phyloP scores from a whole-genome alignment of 2,113 vertebrate species.

The Cephalopholis sonnerati region DNA sequence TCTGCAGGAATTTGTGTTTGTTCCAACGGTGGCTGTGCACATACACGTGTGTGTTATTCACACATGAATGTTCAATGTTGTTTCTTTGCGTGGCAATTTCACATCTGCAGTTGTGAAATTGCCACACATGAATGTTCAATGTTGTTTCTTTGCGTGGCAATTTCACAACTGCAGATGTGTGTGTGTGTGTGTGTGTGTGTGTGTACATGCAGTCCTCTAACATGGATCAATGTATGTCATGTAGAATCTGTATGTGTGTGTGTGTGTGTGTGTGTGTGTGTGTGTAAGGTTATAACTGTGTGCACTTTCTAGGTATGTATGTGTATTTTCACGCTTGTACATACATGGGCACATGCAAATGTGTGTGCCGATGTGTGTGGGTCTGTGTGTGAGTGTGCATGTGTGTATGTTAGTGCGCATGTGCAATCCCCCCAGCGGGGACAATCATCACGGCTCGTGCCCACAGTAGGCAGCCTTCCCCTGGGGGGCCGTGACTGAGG shows the following conservation, averaged over 20 bases:
- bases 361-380: constrained; percentile 21
- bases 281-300: constrained; percentile 1
- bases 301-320: constrained; percentile 12
- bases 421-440: constrained; percentile 74
- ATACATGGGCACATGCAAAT: constrained; percentile 42
- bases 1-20: constrained; percentile 18
- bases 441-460: constrained; percentile 85
- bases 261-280: constrained; percentile 7
- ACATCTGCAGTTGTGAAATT: too few species aligned
- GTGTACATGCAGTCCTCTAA: neutral
- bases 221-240: neutral
- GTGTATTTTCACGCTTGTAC: constrained; percentile 29
- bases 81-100: neutral
- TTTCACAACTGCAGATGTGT: constrained; percentile 3
- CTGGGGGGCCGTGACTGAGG: constrained; percentile 82
- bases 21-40: neutral
- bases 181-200: neutral
- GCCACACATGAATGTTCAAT: neutral
- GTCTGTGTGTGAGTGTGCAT: constrained; percentile 48
- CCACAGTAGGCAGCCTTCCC: constrained; percentile 82
- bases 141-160: neutral
- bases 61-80: neutral
- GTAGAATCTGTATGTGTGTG: neutral
- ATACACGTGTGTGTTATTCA: neutral
- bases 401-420: constrained; percentile 65